phyloP scores from a whole-genome alignment of 2,113 vertebrate genomes.

The Forbesichthys agassizii region DNA sequence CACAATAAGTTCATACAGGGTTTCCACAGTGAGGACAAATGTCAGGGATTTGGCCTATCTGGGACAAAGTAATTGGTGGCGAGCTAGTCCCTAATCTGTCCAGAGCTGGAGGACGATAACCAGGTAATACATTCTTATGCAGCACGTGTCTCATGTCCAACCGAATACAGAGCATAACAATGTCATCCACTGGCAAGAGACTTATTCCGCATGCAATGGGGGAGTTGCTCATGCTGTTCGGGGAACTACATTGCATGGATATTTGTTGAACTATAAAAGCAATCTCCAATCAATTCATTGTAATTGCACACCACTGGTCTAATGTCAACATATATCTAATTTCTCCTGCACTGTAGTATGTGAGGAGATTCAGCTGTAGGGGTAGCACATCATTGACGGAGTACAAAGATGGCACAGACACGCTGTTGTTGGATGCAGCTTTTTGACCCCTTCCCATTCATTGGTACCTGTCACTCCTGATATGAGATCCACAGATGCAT shows the following conservation, averaged over 20 bases:
- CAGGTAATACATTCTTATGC: background rate
- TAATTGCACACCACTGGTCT: constrained; percentile 12
- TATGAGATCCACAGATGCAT: constrained; percentile 38
- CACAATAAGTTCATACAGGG: background rate
- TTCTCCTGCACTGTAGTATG: constrained; percentile 22
- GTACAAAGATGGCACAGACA: constrained; percentile 28
- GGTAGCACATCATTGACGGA: constrained; percentile 17
- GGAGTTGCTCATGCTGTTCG: background rate
- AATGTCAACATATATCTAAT: background rate
- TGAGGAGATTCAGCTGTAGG: constrained; percentile 21
- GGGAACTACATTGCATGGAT: constrained; percentile 2
- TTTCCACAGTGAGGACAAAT: background rate
- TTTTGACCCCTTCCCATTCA: constrained; percentile 39
- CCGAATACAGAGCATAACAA: constrained; percentile 8
- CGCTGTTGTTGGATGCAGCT: constrained; percentile 34
- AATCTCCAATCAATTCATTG: background rate
- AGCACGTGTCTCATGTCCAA: background rate
- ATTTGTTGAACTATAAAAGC: background rate
- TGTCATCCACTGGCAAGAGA: background rate
- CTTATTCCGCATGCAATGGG: background rate
- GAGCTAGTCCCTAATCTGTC: constrained; percentile 5
- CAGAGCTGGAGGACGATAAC: constrained; percentile 1
- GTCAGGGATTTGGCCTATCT: constrained; percentile 2
- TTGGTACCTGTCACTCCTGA: constrained; percentile 36
- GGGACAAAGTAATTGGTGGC: background rate